Conservation (phyloP, 1,140 invertebrate genomes). For the Magallana angulata region DNA sequence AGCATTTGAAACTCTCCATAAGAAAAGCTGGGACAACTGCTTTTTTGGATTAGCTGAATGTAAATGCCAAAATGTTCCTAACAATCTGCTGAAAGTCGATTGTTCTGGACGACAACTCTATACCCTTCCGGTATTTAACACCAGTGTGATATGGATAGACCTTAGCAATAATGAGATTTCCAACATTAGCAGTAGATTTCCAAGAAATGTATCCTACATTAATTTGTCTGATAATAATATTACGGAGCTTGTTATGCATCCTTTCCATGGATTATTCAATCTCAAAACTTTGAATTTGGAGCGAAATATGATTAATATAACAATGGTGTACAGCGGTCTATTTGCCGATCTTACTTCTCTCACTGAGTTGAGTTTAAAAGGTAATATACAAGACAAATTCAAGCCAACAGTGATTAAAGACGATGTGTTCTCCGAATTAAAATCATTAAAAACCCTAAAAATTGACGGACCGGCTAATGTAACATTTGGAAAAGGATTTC, state of each 20-base stretch:
- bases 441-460: neutral
- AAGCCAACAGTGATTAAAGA: neutral
- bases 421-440: neutral
- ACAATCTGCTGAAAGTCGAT: neutral
- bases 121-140: neutral
- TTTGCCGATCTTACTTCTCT: neutral
- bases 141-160: neutral
- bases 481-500: neutral
- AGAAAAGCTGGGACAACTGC: neutral
- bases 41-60: neutral
- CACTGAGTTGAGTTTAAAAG: neutral
- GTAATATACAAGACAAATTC: neutral
- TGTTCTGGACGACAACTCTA: neutral
- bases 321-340: neutral
- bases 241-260: neutral
- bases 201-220: neutral
- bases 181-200: neutral
- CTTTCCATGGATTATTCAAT: neutral
- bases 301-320: neutral
- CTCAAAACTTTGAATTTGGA: conserved; percentile 2
- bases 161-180: neutral
- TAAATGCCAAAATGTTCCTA: neutral
- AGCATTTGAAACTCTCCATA: too few species aligned
- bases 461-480: neutral
- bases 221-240: neutral